phyloP scores from a whole-genome alignment of 2,113 vertebrate species.

The Acanthisitta chloris region DNA sequence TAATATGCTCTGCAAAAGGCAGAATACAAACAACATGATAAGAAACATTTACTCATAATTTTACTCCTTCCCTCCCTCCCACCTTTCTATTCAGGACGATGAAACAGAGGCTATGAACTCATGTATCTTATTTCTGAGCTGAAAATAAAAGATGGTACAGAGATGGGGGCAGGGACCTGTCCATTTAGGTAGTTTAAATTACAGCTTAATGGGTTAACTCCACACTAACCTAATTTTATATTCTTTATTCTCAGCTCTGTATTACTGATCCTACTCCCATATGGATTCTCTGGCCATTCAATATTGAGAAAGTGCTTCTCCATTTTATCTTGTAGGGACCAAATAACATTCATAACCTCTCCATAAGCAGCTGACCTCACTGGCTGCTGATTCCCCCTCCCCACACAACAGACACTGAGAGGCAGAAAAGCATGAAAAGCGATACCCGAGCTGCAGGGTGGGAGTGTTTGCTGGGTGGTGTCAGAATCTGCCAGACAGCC shows the following conservation, averaged over 20 bases:
- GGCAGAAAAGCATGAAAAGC: background rate
- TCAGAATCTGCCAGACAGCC: background rate
- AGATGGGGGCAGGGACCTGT: background rate
- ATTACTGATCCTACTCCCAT: background rate
- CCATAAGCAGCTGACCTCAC: background rate
- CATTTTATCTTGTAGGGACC: background rate
- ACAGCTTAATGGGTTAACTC: background rate
- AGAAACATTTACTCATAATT: background rate
- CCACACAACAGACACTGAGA: background rate
- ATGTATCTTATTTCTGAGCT: background rate
- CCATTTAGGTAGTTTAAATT: slow-evolving; percentile 22
- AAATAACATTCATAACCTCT: background rate
- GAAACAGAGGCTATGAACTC: background rate
- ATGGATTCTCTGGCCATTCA: background rate
- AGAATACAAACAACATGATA: background rate
- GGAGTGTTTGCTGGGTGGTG: background rate
- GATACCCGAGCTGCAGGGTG: background rate
- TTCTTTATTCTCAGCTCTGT: background rate
- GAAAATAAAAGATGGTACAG: background rate
- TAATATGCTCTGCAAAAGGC: background rate
- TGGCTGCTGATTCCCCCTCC: background rate
- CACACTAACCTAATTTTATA: background rate
- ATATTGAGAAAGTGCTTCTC: background rate
- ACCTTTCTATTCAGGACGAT: background rate
- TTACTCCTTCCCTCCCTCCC: background rate